Evolutionary conservation across 2,113 vertebrate genomes (phyloP).

Genomic region (Pygoscelis adeliae): DNA sequence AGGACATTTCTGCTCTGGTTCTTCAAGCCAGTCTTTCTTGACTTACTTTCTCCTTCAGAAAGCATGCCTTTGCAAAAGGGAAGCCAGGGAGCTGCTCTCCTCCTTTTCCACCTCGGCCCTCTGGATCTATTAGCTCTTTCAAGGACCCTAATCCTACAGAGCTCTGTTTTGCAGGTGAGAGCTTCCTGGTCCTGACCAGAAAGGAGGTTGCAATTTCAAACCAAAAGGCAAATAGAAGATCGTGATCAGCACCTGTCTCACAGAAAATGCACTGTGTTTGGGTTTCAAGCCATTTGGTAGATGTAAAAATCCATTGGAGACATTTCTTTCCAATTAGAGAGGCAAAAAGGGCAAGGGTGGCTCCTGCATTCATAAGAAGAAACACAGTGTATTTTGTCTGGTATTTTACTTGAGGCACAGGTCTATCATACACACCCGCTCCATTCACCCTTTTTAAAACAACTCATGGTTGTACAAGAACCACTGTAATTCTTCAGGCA

Average conservation of each 20-base stretch:
- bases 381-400: background rate
- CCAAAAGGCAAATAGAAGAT: background rate
- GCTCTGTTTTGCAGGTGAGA: background rate
- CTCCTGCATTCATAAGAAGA: background rate
- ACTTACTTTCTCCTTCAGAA: background rate
- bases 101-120: background rate
- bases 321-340: background rate
- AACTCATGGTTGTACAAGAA: background rate
- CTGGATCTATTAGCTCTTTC: background rate
- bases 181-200: background rate
- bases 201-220: background rate
- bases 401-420: background rate
- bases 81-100: background rate
- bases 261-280: background rate
- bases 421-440: background rate
- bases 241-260: background rate
- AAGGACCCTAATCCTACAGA: background rate
- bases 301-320: background rate
- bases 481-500: constrained; percentile 14
- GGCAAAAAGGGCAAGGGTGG: background rate
- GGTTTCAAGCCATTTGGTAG: background rate
- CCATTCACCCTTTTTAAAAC: background rate
- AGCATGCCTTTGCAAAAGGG: background rate
- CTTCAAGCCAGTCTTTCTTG: background rate
- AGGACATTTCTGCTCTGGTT: background rate